Evolutionary conservation across 2,888 invertebrate species (phyloP).

Genomic region (Pantelozetes paolii): DNA sequence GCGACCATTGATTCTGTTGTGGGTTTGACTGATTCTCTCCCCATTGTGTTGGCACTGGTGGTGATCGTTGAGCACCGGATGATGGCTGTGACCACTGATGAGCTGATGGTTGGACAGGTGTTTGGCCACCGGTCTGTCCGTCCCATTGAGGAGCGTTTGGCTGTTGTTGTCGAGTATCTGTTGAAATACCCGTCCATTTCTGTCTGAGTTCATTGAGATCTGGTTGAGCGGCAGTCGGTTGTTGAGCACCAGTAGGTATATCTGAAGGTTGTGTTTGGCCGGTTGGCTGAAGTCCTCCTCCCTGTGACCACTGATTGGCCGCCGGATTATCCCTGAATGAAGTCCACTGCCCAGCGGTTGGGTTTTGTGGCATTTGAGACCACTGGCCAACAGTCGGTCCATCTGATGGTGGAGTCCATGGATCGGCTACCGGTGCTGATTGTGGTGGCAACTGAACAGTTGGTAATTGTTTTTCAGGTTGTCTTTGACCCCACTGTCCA

Average conservation of each 20-base stretch:
- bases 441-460: neutral
- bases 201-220: neutral
- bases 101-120: too few relatives aligned
- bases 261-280: neutral
- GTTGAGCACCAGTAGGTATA: neutral
- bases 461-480: neutral
- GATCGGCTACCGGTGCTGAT: too few relatives aligned
- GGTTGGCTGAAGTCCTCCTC: neutral
- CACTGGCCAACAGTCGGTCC: too few relatives aligned
- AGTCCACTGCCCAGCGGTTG: neutral
- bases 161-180: neutral
- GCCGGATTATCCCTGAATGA: neutral
- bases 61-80: too few relatives aligned
- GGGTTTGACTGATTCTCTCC: too few relatives aligned
- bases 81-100: too few relatives aligned
- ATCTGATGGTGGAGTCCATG: too few relatives aligned
- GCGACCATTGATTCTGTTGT: too few relatives aligned
- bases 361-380: too few relatives aligned
- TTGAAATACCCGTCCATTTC: neutral
- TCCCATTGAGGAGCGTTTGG: neutral
- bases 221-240: neutral
- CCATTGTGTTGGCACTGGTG: too few relatives aligned
- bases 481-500: neutral
- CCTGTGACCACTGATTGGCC: neutral
- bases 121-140: neutral